phyloP scores from a whole-genome alignment of 2,113 vertebrate genomes.

The Trachemys scripta region DNA sequence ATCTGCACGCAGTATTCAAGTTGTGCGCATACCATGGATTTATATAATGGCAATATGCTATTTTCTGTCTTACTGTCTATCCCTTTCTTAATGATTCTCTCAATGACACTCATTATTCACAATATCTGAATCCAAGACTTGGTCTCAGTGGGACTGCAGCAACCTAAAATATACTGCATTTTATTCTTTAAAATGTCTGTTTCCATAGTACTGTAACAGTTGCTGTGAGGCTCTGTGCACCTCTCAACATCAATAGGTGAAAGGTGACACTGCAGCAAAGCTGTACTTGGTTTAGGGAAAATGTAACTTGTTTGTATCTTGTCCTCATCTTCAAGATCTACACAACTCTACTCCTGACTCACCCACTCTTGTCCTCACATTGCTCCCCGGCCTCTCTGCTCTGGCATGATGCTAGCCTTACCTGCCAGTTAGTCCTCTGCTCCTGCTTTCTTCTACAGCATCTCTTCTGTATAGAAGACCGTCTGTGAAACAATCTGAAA shows the following conservation, averaged over 20 bases:
- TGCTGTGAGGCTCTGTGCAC: neutral
- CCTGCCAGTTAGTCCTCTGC: neutral
- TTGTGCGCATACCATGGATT: too few species aligned
- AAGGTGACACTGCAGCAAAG: neutral
- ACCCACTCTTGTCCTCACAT: neutral
- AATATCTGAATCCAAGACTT: neutral
- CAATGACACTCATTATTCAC: neutral
- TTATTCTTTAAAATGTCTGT: neutral
- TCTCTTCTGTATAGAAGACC: neutral
- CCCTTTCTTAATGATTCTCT: too few species aligned
- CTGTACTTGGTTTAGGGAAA: neutral
- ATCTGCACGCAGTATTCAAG: too few species aligned
- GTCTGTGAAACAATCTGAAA: neutral
- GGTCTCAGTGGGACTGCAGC: rapidly evolving
- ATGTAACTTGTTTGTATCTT: neutral
- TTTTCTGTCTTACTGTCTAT: too few species aligned
- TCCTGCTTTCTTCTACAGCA: neutral
- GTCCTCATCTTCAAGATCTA: neutral
- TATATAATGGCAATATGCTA: too few species aligned
- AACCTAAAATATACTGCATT: neutral
- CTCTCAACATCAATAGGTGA: neutral
- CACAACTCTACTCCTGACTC: neutral
- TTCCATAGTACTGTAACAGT: neutral
- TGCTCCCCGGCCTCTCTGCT: neutral
- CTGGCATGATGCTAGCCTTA: neutral